A percentile compares a stretch with the other conserved stretches of the same genome.
phyloP scores from a whole-genome alignment of 2,113 vertebrate species.

The Pteruthius melanotis region DNA sequence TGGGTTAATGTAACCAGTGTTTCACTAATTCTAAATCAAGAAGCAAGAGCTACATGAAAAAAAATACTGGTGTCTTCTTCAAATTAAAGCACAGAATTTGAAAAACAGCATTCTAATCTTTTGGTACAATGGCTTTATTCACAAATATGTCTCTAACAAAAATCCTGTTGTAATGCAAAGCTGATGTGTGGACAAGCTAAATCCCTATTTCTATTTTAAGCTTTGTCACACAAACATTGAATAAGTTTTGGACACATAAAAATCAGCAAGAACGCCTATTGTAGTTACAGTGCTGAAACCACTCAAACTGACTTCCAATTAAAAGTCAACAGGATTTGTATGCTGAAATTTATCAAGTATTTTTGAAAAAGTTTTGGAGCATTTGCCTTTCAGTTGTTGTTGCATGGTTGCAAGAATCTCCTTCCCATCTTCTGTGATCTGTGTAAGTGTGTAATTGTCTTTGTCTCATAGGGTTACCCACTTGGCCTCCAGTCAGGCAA shows the following conservation, averaged over 20 bases:
- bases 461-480: neutral
- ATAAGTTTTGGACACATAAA: neutral
- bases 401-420: neutral
- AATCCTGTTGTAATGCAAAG: constrained; percentile 45
- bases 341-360: neutral
- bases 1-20: constrained; percentile 6
- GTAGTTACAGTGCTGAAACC: neutral
- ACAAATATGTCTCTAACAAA: constrained; percentile 31
- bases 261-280: neutral
- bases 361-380: neutral
- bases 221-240: neutral
- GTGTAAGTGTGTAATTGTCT: neutral
- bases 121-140: constrained; percentile 13
- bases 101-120: constrained; percentile 27
- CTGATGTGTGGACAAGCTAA: constrained; percentile 1
- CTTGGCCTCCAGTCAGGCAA: neutral
- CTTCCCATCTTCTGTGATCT: neutral
- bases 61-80: constrained; percentile 32
- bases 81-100: constrained; percentile 28
- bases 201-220: constrained; percentile 21
- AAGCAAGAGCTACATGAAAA: neutral
- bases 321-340: neutral
- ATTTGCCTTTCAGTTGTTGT: neutral
- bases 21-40: constrained; percentile 25
- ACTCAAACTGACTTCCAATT: neutral